A percentile compares a stretch with the other conserved stretches of the same genome.
Evolutionary conservation across 2,888 invertebrate genomes (phyloP).

Genomic region (Folsomia candida): DNA sequence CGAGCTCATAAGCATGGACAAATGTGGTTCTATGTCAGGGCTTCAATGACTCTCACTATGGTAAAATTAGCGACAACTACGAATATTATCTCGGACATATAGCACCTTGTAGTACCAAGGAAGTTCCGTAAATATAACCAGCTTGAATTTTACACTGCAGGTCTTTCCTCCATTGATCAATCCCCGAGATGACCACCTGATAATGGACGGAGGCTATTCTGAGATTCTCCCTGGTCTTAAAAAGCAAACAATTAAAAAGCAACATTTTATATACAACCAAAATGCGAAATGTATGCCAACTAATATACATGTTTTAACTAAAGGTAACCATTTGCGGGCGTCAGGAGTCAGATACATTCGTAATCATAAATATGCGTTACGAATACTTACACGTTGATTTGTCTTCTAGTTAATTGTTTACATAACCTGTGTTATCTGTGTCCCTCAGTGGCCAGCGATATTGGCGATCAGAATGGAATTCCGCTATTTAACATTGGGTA

Average conservation of each 20-base stretch:
- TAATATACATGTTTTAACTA: no score
- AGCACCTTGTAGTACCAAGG: no score
- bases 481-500: conserved; percentile 34
- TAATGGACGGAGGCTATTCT: conserved; percentile 48
- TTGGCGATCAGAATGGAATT: conserved; percentile 25
- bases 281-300: no score
- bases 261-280: no score
- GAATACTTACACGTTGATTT: no score
- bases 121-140: no score
- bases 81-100: no score
- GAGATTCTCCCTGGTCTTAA: conserved; percentile 46
- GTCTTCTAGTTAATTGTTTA: no score
- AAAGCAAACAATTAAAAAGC: conserved; percentile 22
- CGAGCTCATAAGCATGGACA: conserved; percentile 29
- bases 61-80: no score
- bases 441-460: conserved; percentile 35
- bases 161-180: conserved; percentile 38
- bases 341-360: conserved; percentile 3
- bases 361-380: no score
- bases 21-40: conserved; percentile 40
- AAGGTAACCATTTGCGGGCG: conserved; percentile 10
- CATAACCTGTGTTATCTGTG: no score
- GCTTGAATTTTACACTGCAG: no score
- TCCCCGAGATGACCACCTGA: conserved; percentile 37
- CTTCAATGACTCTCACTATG: conserved; percentile 39